Base-by-base conservation (phyloP, 2,888 invertebrate species). In the Drosophila flavopinicola region DNA sequence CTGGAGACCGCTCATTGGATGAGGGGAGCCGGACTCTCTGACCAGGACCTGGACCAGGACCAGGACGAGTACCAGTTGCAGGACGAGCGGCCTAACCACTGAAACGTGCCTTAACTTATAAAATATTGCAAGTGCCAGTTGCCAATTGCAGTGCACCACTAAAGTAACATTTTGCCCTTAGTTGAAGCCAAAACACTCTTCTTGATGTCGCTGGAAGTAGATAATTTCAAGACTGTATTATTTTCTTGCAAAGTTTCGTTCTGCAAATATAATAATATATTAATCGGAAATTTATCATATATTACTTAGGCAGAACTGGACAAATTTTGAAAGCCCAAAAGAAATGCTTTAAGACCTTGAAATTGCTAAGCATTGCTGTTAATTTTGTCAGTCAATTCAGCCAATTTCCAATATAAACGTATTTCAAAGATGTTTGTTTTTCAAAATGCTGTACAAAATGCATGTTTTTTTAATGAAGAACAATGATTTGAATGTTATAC, bases 61-160 rank as follows among this genome's bases (percentile, higher is more conserved):
- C 25, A 41, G 51, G 10, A 35, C 35, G 9, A 39, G 11, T 9
- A 9, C 1, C 11, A 30, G 39, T n/a, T n/a, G 23, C 23, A 42
- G 66, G 51, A 27, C 42, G 54, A 51, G 61, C 52, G 49, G 75
- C 65, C 65, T 71, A 70, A 74, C 88, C 85, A 88, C 88, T 76
- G 80, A 68, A 80, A 85, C 85, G 85, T 85, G 85, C 82, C 71
- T 75, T 73, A 78, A 76, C 77, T 84, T 86, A 63, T 88, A 71
- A 88, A 88, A 88, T 78, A 70, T 66, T 54, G 66, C 69, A 65
- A 76, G 56, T 64, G 64, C 58, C 64, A 61, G 64, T 63, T 79
- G 78, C 80, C 80, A 79, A 76, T 67, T 70, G 74, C 85, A 71
- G 44, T 24, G 15, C 23, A 29, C n/a, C 60, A 29, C 30, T 37